Base-by-base conservation (phyloP, 2,797 vertebrate species). In the Heteromormyrus szaboi region DNA sequence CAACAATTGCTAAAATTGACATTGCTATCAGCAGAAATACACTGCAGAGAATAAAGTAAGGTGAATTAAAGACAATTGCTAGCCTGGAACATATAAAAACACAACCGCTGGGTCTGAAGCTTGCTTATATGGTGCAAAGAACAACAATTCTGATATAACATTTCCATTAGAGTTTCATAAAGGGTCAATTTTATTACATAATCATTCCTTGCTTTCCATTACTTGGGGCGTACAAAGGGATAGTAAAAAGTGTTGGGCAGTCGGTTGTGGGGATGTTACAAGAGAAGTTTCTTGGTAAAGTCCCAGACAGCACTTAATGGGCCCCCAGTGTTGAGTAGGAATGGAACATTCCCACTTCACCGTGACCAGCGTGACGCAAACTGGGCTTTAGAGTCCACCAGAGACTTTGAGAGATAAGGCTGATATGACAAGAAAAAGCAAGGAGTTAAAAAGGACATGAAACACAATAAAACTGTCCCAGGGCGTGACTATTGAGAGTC, bases 141-240 rank as follows among this genome's bases (percentile, higher is more conserved):
- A 51, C n/a, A 85, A 22, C 46, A 83, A 83, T 44, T 48, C 25
- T 84, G 65, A 72, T 72, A 72, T 37, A 51, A 84, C n/a, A 48
- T 9, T 85, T 50, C 46, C 50, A 85, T 85, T 46, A 79, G 76
- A 79, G 76, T 79, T 79, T 79, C 76, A 79, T 46, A 85, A 29
- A 17, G 25, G 22, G 29, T 44, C 76, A 41, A 44, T 79, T 79
- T 46, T 85, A 50, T 85, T 85, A 54, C 22, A 85, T 85, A 51
- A 85, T 29, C 46, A 12, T 53, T 19, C 48, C 48, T 33, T 85
- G n/a, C 12, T 29, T 53, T 33, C 83, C 25, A 12, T 50, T 29
- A 25, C 29, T 33, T 22, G 46, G 5, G 48, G 14, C 5, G 46
- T 85, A 51, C 22, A 53, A 50, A 29, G n/a, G 46, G 22, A 79